phyloP scores from a whole-genome alignment of 1,140 invertebrate genomes.

The Coelopa frigida region DNA sequence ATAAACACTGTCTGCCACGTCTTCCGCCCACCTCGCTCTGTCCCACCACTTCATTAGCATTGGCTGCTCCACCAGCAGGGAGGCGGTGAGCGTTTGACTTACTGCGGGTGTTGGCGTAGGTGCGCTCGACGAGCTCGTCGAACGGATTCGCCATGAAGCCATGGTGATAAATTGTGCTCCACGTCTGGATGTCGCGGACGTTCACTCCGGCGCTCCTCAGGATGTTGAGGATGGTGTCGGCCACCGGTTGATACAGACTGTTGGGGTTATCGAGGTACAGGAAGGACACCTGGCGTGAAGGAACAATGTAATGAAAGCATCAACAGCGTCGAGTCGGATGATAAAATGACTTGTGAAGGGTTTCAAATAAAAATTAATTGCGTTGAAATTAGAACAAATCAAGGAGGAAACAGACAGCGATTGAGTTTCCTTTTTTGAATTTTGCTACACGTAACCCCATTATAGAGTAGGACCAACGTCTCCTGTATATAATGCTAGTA shows the following conservation, averaged over 20 bases:
- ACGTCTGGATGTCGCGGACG: slow-evolving; percentile 57
- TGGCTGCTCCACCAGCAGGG: neutral
- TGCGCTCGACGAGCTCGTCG: slow-evolving; percentile 64
- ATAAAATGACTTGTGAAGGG: no score
- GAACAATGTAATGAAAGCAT: neutral
- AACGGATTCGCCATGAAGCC: slow-evolving; percentile 74
- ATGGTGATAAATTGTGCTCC: slow-evolving; percentile 70
- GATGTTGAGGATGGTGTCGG: slow-evolving; percentile 61
- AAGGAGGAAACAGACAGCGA: no score
- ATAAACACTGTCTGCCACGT: no score
- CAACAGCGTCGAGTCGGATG: no score
- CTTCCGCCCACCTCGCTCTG: no score
- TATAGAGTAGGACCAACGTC: no score
- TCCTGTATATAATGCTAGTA: no score
- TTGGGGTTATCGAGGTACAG: slow-evolving; percentile 64
- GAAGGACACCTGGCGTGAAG: slow-evolving; percentile 56
- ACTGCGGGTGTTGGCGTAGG: slow-evolving; percentile 74
- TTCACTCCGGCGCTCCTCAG: slow-evolving; percentile 60
- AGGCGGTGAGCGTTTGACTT: slow-evolving; percentile 46
- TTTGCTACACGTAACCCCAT: no score
- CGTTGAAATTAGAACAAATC: no score
- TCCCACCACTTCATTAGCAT: slow-evolving; percentile 2
- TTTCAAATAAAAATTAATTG: no score
- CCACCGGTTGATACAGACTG: slow-evolving; percentile 64
- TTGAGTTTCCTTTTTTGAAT: no score